phyloP scores from a whole-genome alignment of 2,113 vertebrate species.

The Saccopteryx leptura region DNA sequence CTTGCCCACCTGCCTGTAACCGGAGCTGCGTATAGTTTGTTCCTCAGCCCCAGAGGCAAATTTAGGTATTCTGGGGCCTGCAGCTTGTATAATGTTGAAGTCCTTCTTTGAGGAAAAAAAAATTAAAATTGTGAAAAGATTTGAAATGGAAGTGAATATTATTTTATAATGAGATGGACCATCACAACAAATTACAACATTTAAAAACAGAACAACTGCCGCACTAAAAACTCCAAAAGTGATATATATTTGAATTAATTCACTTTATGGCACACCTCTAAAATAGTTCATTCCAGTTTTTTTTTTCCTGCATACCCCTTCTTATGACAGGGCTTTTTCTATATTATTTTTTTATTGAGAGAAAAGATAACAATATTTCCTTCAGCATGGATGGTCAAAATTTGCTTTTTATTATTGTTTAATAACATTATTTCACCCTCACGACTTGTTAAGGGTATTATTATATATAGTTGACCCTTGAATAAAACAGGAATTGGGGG shows the following conservation, averaged over 20 bases:
- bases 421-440: neutral
- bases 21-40: neutral
- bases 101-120: neutral
- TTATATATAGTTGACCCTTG: neutral
- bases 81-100: neutral
- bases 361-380: slow-evolving; percentile 34
- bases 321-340: neutral
- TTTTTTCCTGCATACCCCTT: neutral
- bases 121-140: neutral
- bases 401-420: neutral
- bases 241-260: slow-evolving; percentile 30
- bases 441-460: neutral
- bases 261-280: neutral
- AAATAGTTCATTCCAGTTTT: neutral
- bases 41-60: neutral
- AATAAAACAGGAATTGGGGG: neutral
- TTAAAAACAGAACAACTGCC: neutral
- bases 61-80: neutral
- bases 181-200: neutral
- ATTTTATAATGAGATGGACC: neutral
- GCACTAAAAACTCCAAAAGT: neutral
- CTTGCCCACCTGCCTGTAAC: neutral
- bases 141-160: neutral
- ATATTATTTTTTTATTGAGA: neutral
- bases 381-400: neutral